These are phyloP conservation scores for Phenganax stokvisi DNA, from an alignment of 92 coral and sea anemone species.

Conservation along the genomic window DNA sequence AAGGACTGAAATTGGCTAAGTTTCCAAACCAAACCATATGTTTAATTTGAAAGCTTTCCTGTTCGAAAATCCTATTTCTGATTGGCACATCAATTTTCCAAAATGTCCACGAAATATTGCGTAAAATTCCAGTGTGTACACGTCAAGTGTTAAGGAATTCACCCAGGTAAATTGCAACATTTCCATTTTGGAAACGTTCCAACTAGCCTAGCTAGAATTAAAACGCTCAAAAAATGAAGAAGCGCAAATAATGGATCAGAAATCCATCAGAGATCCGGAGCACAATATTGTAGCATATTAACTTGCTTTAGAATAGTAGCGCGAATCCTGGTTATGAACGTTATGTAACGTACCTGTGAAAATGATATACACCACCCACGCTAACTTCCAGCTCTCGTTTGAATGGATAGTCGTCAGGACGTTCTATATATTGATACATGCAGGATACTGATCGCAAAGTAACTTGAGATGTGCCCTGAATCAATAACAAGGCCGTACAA, in stretches of 20 bases:
- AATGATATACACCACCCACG: constrained; percentile 21
- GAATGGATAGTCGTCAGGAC: neutral
- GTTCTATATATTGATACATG: neutral
- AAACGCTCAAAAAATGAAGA: neutral
- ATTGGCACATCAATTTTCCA: too few species aligned
- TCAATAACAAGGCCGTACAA: neutral
- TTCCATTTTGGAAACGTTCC: neutral
- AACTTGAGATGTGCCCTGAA: neutral
- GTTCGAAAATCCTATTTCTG: too few species aligned
- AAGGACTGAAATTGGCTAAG: too few species aligned
- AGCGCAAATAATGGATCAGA: too few species aligned
- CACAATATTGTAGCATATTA: too few species aligned
- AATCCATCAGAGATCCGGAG: too few species aligned
- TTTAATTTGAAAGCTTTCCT: too few species aligned
- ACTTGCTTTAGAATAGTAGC: neutral
- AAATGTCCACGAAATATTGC: too few species aligned
- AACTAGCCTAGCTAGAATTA: neutral
- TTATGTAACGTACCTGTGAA: constrained; percentile 33
- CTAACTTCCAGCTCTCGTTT: neutral
- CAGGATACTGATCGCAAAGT: neutral
- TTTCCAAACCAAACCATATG: too few species aligned
- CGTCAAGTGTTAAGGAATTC: neutral
- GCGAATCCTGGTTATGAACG: neutral
- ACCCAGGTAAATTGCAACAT: neutral
- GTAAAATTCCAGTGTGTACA: neutral